Evolutionary conservation across 30 jellyfish, hydroid and myxozoan genomes (phyloP).

Genomic region (Turritopsis dohrnii): DNA sequence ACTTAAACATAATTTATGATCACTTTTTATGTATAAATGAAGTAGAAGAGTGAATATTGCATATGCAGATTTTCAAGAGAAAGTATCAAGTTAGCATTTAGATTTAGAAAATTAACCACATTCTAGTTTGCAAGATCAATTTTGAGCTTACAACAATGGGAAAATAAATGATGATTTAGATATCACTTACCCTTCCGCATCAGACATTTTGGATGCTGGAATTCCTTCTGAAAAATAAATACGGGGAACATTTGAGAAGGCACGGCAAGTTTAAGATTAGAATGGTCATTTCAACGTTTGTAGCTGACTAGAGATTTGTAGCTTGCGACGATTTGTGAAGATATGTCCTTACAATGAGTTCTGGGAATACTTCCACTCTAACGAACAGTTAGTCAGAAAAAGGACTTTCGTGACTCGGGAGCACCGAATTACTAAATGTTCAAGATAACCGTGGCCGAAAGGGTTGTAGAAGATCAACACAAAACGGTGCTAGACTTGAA

Average conservation of each 20-base stretch:
- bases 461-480: background rate
- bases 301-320: background rate
- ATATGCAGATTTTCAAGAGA: too few relatives aligned
- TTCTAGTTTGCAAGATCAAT: too few relatives aligned
- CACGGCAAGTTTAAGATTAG: background rate
- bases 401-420: background rate
- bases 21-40: too few relatives aligned
- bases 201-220: constrained; percentile 92
- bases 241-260: background rate
- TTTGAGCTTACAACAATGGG: too few relatives aligned
- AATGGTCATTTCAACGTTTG: background rate
- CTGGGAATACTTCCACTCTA: background rate
- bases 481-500: too few relatives aligned
- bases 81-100: too few relatives aligned
- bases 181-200: constrained; percentile 98
- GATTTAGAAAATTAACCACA: too few relatives aligned
- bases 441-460: background rate
- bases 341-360: background rate
- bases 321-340: background rate
- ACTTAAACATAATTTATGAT: too few relatives aligned
- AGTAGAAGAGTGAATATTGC: too few relatives aligned
- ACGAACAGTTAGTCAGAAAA: background rate
- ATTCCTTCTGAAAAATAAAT: constrained; percentile 64
- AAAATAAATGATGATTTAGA: too few relatives aligned
- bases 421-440: background rate